phyloP scores from a whole-genome alignment of 2,888 invertebrate genomes.

The Isotomurus palustris region DNA sequence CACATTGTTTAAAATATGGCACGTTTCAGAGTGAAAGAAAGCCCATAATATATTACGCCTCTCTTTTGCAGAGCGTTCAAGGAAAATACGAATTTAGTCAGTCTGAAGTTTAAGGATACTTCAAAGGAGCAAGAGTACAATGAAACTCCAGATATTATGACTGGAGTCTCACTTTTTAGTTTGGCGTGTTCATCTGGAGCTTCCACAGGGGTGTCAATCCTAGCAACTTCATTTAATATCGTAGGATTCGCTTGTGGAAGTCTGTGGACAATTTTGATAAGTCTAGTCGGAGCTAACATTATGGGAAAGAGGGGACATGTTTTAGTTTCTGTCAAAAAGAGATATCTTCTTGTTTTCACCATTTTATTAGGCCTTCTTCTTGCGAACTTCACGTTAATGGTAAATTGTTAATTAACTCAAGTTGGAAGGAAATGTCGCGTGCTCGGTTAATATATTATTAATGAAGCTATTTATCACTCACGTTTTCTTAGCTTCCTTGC shows the following conservation, averaged over 20 bases:
- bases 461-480: not conserved
- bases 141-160: not conserved
- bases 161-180: not conserved
- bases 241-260: not conserved
- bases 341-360: not conserved
- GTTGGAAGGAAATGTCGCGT: too few relatives aligned
- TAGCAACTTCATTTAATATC: not conserved
- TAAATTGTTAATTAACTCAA: too few relatives aligned
- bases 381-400: not conserved
- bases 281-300: not conserved
- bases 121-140: conserved; percentile 64
- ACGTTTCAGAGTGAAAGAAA: too few relatives aligned
- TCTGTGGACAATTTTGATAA: not conserved
- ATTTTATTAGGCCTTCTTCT: not conserved
- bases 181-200: not conserved
- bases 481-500: not conserved
- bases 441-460: too few relatives aligned
- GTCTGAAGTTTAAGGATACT: conserved; percentile 61
- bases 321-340: too few relatives aligned
- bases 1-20: too few relatives aligned
- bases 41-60: too few relatives aligned
- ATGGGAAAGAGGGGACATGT: not conserved
- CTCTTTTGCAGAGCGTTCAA: not conserved
- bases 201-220: not conserved
- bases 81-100: conserved; percentile 52